Percentiles rank a stretch among this genome's conserved stretches.
Conservation (phyloP, 2,113 vertebrate genomes). For the Serilophus lunatus region DNA sequence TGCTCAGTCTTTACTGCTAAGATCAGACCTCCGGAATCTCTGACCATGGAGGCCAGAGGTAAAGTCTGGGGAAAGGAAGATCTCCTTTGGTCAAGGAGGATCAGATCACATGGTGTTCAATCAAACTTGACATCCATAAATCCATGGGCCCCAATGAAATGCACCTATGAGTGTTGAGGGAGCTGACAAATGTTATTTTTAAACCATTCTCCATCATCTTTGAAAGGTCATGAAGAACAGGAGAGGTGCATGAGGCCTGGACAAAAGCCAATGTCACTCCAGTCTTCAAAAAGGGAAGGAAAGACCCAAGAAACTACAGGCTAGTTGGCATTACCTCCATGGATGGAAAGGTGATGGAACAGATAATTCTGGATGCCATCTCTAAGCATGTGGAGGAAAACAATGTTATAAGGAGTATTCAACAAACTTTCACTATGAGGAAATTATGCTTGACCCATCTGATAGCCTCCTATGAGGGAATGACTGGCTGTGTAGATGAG, state of each 20-base stretch:
- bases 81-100: background rate
- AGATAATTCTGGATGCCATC: background rate
- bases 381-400: background rate
- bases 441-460: background rate
- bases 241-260: background rate
- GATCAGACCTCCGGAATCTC: background rate
- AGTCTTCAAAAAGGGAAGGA: background rate
- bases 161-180: background rate
- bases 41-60: background rate
- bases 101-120: background rate
- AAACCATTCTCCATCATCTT: background rate
- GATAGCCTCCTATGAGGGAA: background rate
- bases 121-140: background rate
- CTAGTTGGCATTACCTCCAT: background rate
- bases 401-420: background rate
- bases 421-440: background rate
- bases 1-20: background rate
- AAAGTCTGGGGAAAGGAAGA: background rate
- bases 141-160: background rate
- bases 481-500: background rate
- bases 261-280: background rate
- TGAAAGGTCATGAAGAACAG: background rate
- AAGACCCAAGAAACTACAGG: background rate
- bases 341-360: background rate
- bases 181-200: background rate